These are phyloP conservation scores for Corapipo altera DNA, from an alignment of 2,113 vertebrate species.

Conservation along the genomic window DNA sequence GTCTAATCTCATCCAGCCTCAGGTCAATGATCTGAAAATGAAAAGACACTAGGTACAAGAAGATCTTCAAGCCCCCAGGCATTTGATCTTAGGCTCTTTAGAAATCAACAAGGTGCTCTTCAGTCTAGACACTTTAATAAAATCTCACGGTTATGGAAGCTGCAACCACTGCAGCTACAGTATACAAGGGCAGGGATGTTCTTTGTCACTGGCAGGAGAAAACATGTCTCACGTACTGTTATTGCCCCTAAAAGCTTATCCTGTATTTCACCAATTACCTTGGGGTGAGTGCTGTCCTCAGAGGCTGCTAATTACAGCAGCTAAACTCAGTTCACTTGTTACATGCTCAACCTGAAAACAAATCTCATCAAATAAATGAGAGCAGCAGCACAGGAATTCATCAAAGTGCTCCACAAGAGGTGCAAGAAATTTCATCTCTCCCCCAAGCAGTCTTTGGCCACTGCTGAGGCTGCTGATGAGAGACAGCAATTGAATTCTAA, in stretches of 20 bases:
- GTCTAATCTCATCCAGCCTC: not conserved
- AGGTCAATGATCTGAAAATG: not conserved
- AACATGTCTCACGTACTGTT: rapidly evolving
- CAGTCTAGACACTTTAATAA: not conserved
- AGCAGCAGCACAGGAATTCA: not conserved
- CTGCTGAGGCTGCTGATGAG: not conserved
- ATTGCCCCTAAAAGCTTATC: not conserved
- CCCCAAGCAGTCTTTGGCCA: not conserved
- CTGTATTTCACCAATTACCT: not conserved
- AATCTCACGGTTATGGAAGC: not conserved
- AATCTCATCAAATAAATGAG: not conserved
- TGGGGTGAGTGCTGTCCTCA: not conserved
- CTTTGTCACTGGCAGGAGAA: not conserved
- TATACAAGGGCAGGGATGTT: not conserved
- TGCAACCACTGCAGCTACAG: not conserved
- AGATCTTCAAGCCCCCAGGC: not conserved
- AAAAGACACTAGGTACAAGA: not conserved
- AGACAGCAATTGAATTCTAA: not conserved
- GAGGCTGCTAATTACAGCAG: not conserved
- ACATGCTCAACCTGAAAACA: not conserved
- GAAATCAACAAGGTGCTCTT: not conserved
- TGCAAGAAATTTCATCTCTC: not conserved
- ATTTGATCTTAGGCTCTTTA: not conserved
- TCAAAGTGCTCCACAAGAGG: not conserved
- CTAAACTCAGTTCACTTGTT: not conserved